Conservation (phyloP, 2,113 vertebrate genomes). For the Nothocercus julius region DNA sequence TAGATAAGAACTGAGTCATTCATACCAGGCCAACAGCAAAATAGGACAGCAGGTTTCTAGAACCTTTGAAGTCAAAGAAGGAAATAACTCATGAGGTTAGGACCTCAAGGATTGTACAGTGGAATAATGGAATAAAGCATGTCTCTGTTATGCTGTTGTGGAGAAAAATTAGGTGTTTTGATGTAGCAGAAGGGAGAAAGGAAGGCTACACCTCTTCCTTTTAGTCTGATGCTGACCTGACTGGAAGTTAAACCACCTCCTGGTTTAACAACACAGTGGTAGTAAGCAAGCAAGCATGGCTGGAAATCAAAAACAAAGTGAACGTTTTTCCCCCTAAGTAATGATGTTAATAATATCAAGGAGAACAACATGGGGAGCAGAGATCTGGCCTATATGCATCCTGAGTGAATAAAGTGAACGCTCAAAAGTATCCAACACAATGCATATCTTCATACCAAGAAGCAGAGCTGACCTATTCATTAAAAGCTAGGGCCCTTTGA, state of each 20-base stretch:
- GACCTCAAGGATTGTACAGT: background rate
- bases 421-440: background rate
- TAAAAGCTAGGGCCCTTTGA: background rate
- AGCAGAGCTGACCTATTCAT: background rate
- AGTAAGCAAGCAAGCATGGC: background rate
- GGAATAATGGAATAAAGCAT: background rate
- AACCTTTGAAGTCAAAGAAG: background rate
- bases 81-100: background rate
- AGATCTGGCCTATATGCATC: background rate
- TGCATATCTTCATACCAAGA: rapidly evolving
- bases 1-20: background rate
- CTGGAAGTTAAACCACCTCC: background rate
- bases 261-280: background rate
- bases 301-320: background rate
- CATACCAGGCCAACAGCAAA: background rate
- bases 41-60: background rate
- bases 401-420: background rate
- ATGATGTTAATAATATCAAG: background rate
- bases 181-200: background rate
- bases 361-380: background rate
- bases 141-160: background rate
- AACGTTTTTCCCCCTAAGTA: background rate
- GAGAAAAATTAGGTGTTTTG: background rate
- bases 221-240: background rate
- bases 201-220: background rate